Conservation (phyloP, 1,140 invertebrate genomes). For the Heliothis virescens region DNA sequence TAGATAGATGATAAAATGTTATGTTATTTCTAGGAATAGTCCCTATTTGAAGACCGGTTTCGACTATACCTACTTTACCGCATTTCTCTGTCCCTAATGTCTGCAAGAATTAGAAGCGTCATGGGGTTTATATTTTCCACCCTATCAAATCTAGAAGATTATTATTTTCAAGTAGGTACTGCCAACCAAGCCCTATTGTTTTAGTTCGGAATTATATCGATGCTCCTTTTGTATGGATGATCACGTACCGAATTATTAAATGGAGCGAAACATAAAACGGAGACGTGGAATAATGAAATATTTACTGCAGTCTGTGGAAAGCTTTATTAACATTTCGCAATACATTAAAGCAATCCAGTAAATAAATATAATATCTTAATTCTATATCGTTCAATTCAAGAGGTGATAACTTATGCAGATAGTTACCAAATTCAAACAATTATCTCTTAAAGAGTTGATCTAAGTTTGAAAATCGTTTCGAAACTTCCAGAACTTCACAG, state of each 20-base stretch:
- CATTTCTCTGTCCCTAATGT: too few relatives aligned
- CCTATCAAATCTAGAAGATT: too few relatives aligned
- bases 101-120: too few relatives aligned
- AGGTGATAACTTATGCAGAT: too few relatives aligned
- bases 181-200: background rate
- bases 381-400: too few relatives aligned
- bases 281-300: background rate
- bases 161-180: background rate
- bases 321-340: background rate
- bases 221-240: slow-evolving; percentile 1
- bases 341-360: background rate
- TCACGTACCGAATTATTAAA: slow-evolving; percentile 8
- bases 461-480: too few relatives aligned
- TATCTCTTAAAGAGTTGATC: too few relatives aligned
- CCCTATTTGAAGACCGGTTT: too few relatives aligned
- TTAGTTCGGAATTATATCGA: background rate
- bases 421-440: too few relatives aligned
- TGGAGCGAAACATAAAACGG: slow-evolving; percentile 1
- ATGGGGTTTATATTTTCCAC: too few relatives aligned
- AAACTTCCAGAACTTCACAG: too few relatives aligned
- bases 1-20: background rate
- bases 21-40: background rate
- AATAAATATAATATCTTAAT: background rate
- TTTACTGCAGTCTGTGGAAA: background rate
- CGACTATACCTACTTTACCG: too few relatives aligned